Base-by-base conservation (phyloP, 2,797 vertebrate genomes). In the Sebastes umbrosus region DNA sequence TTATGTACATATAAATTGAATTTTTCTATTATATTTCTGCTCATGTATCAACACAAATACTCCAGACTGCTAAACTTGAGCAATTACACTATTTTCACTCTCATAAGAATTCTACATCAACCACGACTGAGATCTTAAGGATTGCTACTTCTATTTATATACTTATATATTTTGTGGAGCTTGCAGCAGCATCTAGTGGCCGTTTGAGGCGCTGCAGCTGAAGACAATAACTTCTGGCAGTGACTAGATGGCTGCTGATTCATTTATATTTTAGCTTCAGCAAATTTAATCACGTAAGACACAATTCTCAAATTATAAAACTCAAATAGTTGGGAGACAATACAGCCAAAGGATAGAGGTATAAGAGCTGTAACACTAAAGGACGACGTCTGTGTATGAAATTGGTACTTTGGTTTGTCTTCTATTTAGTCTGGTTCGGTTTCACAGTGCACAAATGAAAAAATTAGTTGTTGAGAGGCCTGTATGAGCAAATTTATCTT, bases 131-230 rank as follows among this genome's bases (percentile, higher is more conserved):
- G 1, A 8, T 46, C 16, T 18, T 50, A 8, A 20, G 46, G 3
- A 50, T 20, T 50, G 18, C 8, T 46, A 50, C 46, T 50, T 50
- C 1, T 22, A 24, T 32, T 62, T 29, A 9, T 43, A 16, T 43
- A 43, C 39, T 43, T 43, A 0, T 4, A 29, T 13, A 50, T 20
- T 31, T 12, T 39, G 29, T 16, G 36, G 14, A 58, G 24, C 20
- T 16, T 36, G 57, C 24, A 69, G 66, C 69, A 54, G 9, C 72
- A 77, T 36, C 80, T 83, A 69, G 83, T 87, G 85, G 87, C 24
- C 9, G 8, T 50, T 12, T 32, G n/a, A 29, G 24, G 57, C 16
- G 1, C 62, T 69, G 76, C 69, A 65, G 31, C 52, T 29, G 10
- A 25, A 25, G 1, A 54, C 20, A n/a, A 20, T 20, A 0, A 65